Conservation (phyloP, 2,797 vertebrate species). For the Xerus rutilus region DNA sequence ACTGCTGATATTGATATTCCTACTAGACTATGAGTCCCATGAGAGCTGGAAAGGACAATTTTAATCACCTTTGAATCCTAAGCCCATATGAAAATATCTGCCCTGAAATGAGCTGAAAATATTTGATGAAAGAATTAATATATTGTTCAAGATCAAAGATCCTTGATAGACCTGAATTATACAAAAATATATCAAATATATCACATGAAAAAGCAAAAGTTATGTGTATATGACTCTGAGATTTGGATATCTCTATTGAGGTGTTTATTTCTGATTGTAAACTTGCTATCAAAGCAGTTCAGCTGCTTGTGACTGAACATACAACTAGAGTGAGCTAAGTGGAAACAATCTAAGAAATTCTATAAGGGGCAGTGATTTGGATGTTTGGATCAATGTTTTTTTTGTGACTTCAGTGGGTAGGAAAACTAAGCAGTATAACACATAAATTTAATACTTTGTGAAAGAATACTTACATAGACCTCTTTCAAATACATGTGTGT, state of each 20-base stretch:
- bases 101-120: background rate
- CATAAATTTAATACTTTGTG: background rate
- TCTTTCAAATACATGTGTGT: background rate
- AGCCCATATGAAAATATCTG: background rate
- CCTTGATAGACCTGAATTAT: background rate
- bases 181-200: background rate
- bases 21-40: background rate
- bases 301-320: background rate
- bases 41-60: background rate
- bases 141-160: background rate
- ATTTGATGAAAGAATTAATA: background rate
- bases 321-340: background rate
- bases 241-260: background rate
- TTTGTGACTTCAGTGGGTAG: background rate
- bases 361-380: background rate
- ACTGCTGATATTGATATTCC: background rate
- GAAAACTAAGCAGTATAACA: background rate
- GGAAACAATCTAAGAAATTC: background rate
- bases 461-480: background rate
- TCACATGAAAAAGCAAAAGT: conserved; percentile 16
- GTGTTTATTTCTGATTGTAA: background rate
- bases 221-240: background rate
- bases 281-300: background rate
- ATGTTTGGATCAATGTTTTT: conserved; percentile 8
- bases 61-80: background rate